phyloP scores from a whole-genome alignment of 92 coral and sea anemone species.

The Palythoa grandiflora region DNA sequence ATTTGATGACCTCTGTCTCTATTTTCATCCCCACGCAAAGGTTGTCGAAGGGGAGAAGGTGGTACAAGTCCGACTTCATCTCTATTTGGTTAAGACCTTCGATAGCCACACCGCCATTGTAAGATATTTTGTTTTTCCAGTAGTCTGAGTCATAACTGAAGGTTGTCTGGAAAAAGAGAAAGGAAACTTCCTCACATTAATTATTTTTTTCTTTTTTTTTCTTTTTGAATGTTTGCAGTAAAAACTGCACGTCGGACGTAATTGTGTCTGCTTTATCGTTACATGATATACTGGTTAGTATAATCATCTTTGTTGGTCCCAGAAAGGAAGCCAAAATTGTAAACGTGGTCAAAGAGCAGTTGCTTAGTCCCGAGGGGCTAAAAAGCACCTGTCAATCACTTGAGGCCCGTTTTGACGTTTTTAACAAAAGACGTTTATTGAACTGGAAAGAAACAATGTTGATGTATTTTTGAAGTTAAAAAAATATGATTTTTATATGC shows the following conservation, averaged over 20 bases:
- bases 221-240: background rate
- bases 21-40: background rate
- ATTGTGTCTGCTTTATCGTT: no score
- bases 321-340: no score
- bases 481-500: no score
- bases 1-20: background rate
- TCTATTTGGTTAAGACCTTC: background rate
- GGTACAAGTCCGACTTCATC: background rate
- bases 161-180: background rate
- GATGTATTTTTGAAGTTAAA: no score
- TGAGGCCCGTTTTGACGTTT: no score
- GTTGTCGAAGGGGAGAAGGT: background rate
- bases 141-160: background rate
- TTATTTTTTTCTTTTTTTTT: background rate
- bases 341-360: no score
- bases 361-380: no score
- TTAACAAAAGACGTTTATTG: no score
- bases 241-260: background rate
- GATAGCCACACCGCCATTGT: background rate
- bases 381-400: no score
- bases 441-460: no score
- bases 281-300: no score
- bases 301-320: no score
- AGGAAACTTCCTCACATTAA: background rate
- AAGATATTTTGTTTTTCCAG: background rate